Percentiles rank a stretch among this genome's conserved stretches.
Conservation (phyloP, 30 jellyfish, hydroid and myxozoan species). For the Sanderia malayensis region DNA sequence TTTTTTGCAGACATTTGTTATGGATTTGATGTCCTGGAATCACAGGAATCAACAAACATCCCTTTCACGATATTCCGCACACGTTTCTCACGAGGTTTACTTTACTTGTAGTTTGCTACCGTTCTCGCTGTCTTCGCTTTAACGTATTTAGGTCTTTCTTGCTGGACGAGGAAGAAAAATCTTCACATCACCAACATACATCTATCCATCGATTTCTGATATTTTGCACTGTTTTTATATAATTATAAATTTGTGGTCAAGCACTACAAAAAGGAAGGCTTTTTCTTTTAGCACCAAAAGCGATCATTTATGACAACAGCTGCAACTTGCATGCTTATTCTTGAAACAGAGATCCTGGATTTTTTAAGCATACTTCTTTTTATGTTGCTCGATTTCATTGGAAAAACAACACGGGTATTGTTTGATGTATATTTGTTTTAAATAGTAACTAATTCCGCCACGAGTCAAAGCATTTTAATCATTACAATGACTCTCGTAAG, state of each 20-base stretch:
- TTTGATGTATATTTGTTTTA: no score
- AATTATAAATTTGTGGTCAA: neutral
- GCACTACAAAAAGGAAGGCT: no score
- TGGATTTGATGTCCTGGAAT: neutral
- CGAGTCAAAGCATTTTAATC: no score
- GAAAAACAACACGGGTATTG: slow-evolving; percentile 3
- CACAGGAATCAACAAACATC: neutral
- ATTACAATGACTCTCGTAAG: no score
- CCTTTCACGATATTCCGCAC: neutral
- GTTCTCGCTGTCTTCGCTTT: neutral
- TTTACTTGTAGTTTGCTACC: neutral
- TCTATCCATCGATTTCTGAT: neutral
- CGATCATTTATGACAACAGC: neutral
- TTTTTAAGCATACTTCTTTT: neutral
- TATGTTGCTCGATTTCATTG: slow-evolving; percentile 1
- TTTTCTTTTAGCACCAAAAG: neutral
- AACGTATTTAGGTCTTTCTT: neutral
- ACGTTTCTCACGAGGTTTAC: neutral
- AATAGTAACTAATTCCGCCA: no score
- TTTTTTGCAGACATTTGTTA: neutral
- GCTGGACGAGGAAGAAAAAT: neutral
- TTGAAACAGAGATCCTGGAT: neutral
- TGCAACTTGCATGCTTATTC: slow-evolving; percentile 1
- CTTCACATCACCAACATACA: neutral
- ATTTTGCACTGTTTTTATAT: neutral